Evolutionary conservation across 2,888 invertebrate species (phyloP).

Genomic region (Frankliniella fusca): DNA sequence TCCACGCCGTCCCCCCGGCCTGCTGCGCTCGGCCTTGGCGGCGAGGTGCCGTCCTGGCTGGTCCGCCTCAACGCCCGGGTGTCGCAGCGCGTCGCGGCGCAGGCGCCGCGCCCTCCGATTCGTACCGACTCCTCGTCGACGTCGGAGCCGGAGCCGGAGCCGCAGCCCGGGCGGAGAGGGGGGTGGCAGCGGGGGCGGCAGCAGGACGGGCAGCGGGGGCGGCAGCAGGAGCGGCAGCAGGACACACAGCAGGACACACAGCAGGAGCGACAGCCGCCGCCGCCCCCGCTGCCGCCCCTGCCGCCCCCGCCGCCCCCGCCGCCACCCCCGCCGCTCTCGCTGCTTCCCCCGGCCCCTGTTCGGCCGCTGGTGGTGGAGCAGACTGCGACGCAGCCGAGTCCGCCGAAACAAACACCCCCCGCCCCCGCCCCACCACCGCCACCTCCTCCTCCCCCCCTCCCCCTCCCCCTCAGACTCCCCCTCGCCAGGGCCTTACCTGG

Average conservation of each 20-base stretch:
- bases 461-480: slow-evolving; percentile 9
- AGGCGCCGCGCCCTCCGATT: slow-evolving; percentile 16
- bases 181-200: not conserved
- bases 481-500: not conserved
- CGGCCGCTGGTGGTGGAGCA: slow-evolving; percentile 27
- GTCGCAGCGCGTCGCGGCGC: slow-evolving; percentile 22
- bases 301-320: slow-evolving; percentile 13
- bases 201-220: not conserved
- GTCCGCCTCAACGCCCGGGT: slow-evolving; percentile 35
- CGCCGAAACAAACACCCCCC: not conserved
- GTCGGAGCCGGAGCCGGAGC: not conserved
- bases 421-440: slow-evolving; percentile 27
- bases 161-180: not conserved
- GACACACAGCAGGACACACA: slow-evolving; percentile 11
- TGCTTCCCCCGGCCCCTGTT: slow-evolving; percentile 29
- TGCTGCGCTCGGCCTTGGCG: not conserved
- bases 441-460: slow-evolving; percentile 32
- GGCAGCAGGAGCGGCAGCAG: not conserved
- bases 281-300: slow-evolving; percentile 19
- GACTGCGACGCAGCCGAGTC: slow-evolving; percentile 22
- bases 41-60: slow-evolving; percentile 33
- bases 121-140: slow-evolving; percentile 10
- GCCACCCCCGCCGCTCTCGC: not conserved
- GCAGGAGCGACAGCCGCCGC: slow-evolving; percentile 34
- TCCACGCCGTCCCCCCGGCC: not conserved